Conservation (phyloP, 2,797 vertebrate species). For the Pseudocheirus occidentalis region DNA sequence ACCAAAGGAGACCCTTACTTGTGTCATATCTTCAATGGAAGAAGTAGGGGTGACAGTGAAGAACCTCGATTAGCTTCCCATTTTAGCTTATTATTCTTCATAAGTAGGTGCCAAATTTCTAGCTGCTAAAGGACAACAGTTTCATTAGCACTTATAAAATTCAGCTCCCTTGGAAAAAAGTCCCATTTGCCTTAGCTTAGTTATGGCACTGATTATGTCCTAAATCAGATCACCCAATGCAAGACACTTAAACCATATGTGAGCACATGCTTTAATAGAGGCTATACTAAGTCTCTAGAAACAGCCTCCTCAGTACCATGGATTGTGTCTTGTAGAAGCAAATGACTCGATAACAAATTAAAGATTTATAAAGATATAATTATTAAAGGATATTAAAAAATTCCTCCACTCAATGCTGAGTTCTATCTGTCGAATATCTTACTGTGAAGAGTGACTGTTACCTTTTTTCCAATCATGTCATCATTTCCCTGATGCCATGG, state of each 20-base stretch:
- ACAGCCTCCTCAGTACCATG: slow-evolving; percentile 67
- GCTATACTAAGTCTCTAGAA: slow-evolving; percentile 52
- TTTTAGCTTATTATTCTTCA: neutral
- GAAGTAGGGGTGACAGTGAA: neutral
- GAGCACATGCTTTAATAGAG: neutral
- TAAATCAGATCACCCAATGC: slow-evolving; percentile 75
- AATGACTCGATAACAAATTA: slow-evolving; percentile 81
- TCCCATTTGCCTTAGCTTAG: neutral
- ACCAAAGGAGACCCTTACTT: neutral
- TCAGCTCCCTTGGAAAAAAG: neutral
- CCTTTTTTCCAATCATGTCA: slow-evolving; percentile 77
- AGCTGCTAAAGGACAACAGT: neutral
- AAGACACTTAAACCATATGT: slow-evolving; percentile 38
- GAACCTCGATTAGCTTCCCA: neutral
- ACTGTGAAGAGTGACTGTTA: slow-evolving; percentile 82
- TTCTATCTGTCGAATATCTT: slow-evolving; percentile 80
- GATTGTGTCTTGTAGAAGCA: slow-evolving; percentile 75
- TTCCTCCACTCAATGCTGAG: slow-evolving; percentile 22
- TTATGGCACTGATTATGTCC: neutral
- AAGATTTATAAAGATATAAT: slow-evolving; percentile 78
- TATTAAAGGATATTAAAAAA: slow-evolving; percentile 79
- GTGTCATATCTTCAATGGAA: neutral
- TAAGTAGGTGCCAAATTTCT: neutral
- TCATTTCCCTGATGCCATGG: no score
- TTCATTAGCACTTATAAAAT: neutral